Base-by-base conservation (phyloP, 2,797 vertebrate genomes). In the Mormyrus hasselquistii region DNA sequence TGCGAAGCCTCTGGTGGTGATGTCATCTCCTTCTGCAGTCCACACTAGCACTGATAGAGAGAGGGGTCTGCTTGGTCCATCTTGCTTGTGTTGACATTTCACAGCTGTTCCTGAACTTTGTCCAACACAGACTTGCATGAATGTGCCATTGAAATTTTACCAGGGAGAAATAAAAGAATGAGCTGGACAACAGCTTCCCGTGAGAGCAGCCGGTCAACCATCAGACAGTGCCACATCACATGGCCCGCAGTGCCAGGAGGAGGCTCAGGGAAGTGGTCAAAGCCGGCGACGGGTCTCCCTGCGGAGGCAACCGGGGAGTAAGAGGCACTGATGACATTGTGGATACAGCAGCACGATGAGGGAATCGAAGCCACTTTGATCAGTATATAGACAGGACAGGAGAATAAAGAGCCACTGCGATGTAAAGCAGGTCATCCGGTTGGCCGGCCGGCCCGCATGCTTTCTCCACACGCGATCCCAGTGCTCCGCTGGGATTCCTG, bases 401-500 rank as follows among this genome's bases (percentile, higher is more conserved):
- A 90, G 41, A 87, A 65, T 87, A 83, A 89, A 57, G 47, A 52
- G 52, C 22, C 44, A 29, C 25, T 16, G 83, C 47, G 8, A 52
- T 83, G 85, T 69, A 50, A 34, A 44, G 44, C 12, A 14, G 82
- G 90, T 49, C 69, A 57, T 83, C 52, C 38, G 88, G 87, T 50
- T 53, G 41, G 89, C 87, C 7, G 29, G 29, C 29, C 84, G 7
- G 84, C 50, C 50, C 14, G 25, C 65, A 44, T 16, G 69, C 16
- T 14, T n/a, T n/a, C 76, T 47, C 73, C 73, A 79, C 10, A 38
- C 29, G 65, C 29, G 1, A 38, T 19, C 57, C 55, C 12, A 29
- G 14, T 22, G 49, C 34, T 93, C 93, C 93, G 41, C 5, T 90
- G 92, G 91, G 92, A 93, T 47, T 12, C 50, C 87, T 88, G 84